Evolutionary conservation across 92 coral and sea anemone species (phyloP), one percentile per base, ranked within the genome.

Genomic region (Chrysogorgia sp.): DNA sequence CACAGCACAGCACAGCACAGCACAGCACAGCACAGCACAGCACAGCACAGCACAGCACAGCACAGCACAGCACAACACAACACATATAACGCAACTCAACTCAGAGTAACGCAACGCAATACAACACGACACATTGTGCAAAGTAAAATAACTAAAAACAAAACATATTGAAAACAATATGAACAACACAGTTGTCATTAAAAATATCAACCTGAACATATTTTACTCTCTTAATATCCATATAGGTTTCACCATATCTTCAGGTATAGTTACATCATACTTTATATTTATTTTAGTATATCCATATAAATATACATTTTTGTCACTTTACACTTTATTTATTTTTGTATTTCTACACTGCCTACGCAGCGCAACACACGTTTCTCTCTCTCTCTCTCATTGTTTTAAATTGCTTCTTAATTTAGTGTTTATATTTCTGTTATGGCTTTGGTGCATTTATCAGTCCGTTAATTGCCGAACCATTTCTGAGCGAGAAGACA

Each of bases 401-500:
- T 55, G 4, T 55, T 55, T 7, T 55, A 55, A 55, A 25, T 6
- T 17, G 22, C 0, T 0, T 14, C 61, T 55, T 7, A 22, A 1
- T 55, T 55, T 28, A 92, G 97, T 92, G 96, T 52, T 74, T 92
- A 10, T 92, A 92, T 83, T 92, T 92, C 41, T 90, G 96, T 0
- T 92, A 92, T 50, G 97, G 97, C 3, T 92, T 92, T 55, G 97
- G 97, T 8, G 97, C 97, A 37, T 92, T 92, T 62, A 89, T 92
- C 84, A 92, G 97, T 87, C 97, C 97, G 10, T 88, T 92, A 40
- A 92, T 92, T 60, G 97, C 97, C 49, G 97, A 92, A 50, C 97
- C 97, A 14, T 92, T 92, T 28, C 97, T 92, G 78, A 92, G 96
- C 80, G 97, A 91, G 28, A 87, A 83, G 50, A 91, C 94, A 26